A percentile compares a stretch with the other conserved stretches of the same genome.
Evolutionary conservation across 2,797 vertebrate species (phyloP).

Genomic region (Ara ararauna): DNA sequence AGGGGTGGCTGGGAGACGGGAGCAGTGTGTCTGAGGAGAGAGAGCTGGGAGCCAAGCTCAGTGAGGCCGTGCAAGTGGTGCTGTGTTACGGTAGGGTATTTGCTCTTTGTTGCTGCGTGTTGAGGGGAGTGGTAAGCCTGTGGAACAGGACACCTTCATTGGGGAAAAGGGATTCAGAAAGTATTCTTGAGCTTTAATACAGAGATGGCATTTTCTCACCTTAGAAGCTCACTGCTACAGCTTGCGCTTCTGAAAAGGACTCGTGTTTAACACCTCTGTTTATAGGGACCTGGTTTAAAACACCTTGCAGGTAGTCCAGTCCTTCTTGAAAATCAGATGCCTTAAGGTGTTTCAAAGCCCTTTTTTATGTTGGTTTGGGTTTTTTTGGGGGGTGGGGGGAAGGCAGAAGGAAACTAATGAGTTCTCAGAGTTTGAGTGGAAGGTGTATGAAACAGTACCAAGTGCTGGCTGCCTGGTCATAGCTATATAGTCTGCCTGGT

Average conservation of each 20-base stretch:
- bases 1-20: neutral
- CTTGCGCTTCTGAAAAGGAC: neutral
- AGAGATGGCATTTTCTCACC: neutral
- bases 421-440: neutral
- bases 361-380: neutral
- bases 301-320: neutral
- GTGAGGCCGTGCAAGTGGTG: fast-evolving
- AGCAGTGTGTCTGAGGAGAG: neutral
- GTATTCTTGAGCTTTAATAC: neutral
- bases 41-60: neutral
- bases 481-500: neutral
- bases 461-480: neutral
- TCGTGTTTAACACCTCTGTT: neutral
- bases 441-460: neutral
- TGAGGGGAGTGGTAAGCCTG: neutral
- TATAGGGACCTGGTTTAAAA: neutral
- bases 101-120: neutral
- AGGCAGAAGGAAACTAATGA: neutral
- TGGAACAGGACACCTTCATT: neutral
- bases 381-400: neutral
- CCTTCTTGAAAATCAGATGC: neutral
- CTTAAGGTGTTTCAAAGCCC: neutral
- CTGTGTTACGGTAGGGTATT: neutral
- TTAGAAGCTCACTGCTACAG: neutral
- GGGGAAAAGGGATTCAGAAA: neutral